Percentiles rank a stretch among this genome's conserved stretches.
phyloP scores from a whole-genome alignment of 2,113 vertebrate genomes.

The Sclerurus mexicanus region DNA sequence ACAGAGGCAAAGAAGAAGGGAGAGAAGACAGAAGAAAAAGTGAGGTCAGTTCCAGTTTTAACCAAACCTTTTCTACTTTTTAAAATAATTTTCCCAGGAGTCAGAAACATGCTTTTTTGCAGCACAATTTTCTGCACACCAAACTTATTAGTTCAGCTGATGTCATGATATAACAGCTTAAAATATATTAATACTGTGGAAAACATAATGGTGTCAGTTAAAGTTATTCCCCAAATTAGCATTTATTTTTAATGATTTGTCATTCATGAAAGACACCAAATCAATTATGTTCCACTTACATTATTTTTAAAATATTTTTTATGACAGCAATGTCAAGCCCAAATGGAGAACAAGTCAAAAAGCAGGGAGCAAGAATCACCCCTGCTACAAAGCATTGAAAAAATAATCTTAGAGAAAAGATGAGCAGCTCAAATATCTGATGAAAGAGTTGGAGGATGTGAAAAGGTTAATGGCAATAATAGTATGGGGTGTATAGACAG shows the following conservation, averaged over 20 bases:
- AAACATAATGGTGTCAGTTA: background rate
- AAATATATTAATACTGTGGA: background rate
- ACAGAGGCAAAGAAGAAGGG: background rate
- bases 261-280: background rate
- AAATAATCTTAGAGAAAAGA: background rate
- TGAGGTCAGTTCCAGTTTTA: accelerated
- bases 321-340: background rate
- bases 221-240: background rate
- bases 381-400: background rate
- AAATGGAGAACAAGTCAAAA: background rate
- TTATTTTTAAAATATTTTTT: background rate
- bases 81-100: background rate
- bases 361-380: background rate
- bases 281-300: background rate
- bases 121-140: background rate
- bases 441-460: background rate
- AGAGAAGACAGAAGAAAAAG: background rate
- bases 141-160: background rate
- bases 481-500: background rate
- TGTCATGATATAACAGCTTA: background rate
- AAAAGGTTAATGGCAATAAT: background rate
- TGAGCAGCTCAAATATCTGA: background rate
- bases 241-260: background rate
- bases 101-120: accelerated
- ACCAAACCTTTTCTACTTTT: background rate